Evolutionary conservation across 2,113 vertebrate genomes (phyloP), one percentile per base, ranked within the genome.

Genomic region (Macrotis lagotis): DNA sequence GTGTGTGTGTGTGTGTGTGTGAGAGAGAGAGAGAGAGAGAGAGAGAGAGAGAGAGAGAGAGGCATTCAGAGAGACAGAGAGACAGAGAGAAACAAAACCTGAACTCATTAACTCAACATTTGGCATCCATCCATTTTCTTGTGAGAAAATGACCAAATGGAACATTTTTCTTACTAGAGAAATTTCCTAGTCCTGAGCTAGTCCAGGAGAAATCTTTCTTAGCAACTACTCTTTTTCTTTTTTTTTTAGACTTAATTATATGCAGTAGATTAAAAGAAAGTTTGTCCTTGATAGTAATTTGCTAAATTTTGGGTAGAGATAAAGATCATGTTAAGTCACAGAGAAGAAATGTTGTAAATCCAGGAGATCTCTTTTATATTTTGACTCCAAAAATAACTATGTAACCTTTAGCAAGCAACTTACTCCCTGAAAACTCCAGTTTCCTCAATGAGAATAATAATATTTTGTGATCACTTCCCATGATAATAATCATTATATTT

Each of bases 91-190:
- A 31, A 66, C n/a, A n/a, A n/a, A n/a, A n/a, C n/a, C n/a, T n/a
- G n/a, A 12, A n/a, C 12, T n/a, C 25, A 59, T 0, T 3, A 89
- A 52, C 53, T 26, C 74, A 10, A 95, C 6, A 2, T 92, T 1
- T 49, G 51, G 5, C 26, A 10, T 37, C 55, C 37, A 3, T 11
- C 48, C 55, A 96, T 90, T 92, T 91, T 83, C 3, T 48, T 22
- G 50, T 90, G 92, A 37, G 48, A 59, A 94, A 50, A 48, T 88
- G 90, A 52, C 50, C 66, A 4, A 52, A 7, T 49, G 19, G 50
- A 91, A 88, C 55, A 1, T 11, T 74, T 92, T 93, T 89, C 90
- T 93, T 89, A 92, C 37, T 50, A 22, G 52, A 90, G 53, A 52
- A 88, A 31, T 66, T 37, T 93, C 37, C 3, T 51, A 52, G 44